A percentile compares a stretch with the other conserved stretches of the same genome.
These are phyloP conservation scores for Onychostruthus taczanowskii DNA, from an alignment of 2,113 vertebrate genomes.

Conservation along the genomic window DNA sequence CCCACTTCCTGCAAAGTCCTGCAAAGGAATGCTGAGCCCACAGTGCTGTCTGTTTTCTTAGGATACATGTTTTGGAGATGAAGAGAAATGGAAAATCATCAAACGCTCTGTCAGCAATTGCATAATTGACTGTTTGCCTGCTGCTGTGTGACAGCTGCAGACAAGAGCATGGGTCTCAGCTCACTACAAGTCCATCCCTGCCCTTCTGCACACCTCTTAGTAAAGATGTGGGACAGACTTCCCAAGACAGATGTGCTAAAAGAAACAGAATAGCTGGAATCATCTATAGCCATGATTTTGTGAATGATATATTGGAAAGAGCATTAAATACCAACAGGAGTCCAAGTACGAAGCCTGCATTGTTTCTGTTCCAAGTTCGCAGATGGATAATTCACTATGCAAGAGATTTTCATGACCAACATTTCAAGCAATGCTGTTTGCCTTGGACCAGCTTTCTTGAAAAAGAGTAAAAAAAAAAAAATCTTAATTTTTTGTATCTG, in stretches of 20 bases:
- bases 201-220: neutral
- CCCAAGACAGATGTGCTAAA: slow-evolving; percentile 43
- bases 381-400: slow-evolving; percentile 57
- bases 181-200: neutral
- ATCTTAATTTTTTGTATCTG: neutral
- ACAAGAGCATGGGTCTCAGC: neutral
- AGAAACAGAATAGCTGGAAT: slow-evolving; percentile 16
- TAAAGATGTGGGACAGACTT: slow-evolving; percentile 11
- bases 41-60: neutral
- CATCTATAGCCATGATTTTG: slow-evolving; percentile 45
- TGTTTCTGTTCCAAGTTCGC: slow-evolving; percentile 47
- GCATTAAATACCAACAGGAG: slow-evolving; percentile 36
- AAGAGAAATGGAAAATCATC: neutral
- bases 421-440: slow-evolving; percentile 45
- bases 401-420: slow-evolving; percentile 44
- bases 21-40: neutral
- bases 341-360: slow-evolving; percentile 44
- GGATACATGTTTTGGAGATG: neutral
- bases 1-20: neutral
- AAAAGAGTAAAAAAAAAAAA: neutral
- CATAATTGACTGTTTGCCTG: neutral
- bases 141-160: neutral
- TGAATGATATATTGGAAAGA: slow-evolving; percentile 67
- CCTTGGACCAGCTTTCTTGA: slow-evolving; percentile 15
- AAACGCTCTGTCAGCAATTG: neutral